These are phyloP conservation scores for Miltochrista miniata DNA, from an alignment of 2,888 invertebrate genomes.

Conservation along the genomic window DNA sequence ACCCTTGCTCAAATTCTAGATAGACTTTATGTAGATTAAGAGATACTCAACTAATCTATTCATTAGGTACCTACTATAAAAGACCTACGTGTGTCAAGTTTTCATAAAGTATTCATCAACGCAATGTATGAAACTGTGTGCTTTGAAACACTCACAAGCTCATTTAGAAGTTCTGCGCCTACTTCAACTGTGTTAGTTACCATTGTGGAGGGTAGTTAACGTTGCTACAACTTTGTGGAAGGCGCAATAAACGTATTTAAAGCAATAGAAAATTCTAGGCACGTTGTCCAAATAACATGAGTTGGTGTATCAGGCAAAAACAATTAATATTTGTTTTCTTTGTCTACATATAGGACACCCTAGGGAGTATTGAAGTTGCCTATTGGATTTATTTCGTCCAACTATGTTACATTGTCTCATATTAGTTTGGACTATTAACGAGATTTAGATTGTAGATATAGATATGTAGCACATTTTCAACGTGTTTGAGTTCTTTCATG, in stretches of 20 bases:
- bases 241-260: conserved; percentile 22
- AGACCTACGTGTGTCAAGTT: no score
- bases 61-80: not conserved
- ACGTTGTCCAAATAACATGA: conserved; percentile 53
- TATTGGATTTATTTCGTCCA: conserved; percentile 49
- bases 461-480: no score
- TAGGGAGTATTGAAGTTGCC: conserved; percentile 23
- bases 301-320: conserved; percentile 50
- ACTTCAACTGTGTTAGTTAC: conserved; percentile 33
- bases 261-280: conserved; percentile 39
- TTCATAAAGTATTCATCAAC: conserved; percentile 15
- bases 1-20: no score
- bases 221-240: conserved; percentile 24
- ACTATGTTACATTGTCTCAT: conserved; percentile 25
- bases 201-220: conserved; percentile 24
- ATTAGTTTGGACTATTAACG: no score
- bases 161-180: conserved; percentile 53
- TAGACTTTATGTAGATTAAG: no score
- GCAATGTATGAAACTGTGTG: conserved; percentile 35
- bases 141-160: conserved; percentile 39
- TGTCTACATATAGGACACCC: conserved; percentile 44
- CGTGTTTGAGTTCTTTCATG: no score
- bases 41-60: not conserved
- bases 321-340: conserved; percentile 54
- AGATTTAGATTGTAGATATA: no score